Conservation (phyloP, 2,888 invertebrate genomes). For the Listrodromus nycthemerus region DNA sequence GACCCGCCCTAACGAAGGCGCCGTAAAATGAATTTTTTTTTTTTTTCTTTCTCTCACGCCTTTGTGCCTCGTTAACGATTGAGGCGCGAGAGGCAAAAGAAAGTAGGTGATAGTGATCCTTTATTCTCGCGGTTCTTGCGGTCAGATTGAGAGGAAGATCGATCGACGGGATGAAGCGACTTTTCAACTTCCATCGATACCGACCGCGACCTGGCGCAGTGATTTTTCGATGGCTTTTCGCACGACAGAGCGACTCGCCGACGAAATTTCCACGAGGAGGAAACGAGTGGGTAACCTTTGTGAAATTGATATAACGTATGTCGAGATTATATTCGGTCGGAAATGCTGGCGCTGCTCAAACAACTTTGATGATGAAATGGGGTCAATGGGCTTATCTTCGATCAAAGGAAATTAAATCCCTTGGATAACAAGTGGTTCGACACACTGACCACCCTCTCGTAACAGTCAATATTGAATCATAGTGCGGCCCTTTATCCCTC, state of each 20-base stretch:
- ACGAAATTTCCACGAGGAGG: background rate
- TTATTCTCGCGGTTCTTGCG: constrained; percentile 47
- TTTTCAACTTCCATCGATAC: constrained; percentile 33
- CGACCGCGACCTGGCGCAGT: background rate
- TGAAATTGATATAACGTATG: background rate
- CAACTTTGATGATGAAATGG: background rate
- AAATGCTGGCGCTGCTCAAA: background rate
- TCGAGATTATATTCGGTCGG: background rate
- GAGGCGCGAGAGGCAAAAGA: constrained; percentile 39
- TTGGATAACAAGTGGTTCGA: constrained; percentile 36
- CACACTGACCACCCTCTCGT: background rate
- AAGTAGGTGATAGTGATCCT: constrained; percentile 47
- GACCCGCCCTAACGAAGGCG: constrained; percentile 55
- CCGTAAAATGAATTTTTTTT: constrained; percentile 49
- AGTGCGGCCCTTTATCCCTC: constrained; percentile 14
- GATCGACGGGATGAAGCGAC: constrained; percentile 38
- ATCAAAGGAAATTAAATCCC: constrained; percentile 36
- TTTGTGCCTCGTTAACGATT: constrained; percentile 60
- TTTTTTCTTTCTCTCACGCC: constrained; percentile 1
- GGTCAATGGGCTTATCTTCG: constrained; percentile 19
- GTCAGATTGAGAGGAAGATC: constrained; percentile 39
- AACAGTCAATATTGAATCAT: constrained; percentile 47
- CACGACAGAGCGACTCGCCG: background rate
- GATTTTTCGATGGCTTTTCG: constrained; percentile 29
- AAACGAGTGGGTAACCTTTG: background rate